Percentiles rank a stretch among this genome's conserved stretches.
These are phyloP conservation scores for Lucinisca nassula DNA, from an alignment of 2,888 invertebrate genomes.

Conservation along the genomic window DNA sequence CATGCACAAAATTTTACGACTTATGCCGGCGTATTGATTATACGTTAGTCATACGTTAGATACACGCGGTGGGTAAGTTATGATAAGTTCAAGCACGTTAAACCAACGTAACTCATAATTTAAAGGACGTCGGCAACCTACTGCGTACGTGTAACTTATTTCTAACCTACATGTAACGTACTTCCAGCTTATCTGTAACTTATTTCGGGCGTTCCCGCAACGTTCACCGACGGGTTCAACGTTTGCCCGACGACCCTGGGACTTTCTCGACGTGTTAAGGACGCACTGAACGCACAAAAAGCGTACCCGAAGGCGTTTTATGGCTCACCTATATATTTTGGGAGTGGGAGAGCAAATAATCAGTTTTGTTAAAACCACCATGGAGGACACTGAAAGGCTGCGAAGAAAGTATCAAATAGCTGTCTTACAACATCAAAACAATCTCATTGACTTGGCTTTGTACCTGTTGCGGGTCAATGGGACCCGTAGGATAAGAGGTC, in stretches of 20 bases:
- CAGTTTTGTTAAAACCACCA: not conserved
- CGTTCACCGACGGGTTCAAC: slow-evolving; percentile 14
- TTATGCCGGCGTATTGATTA: slow-evolving; percentile 19
- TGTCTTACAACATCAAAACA: slow-evolving; percentile 8
- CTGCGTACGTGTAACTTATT: slow-evolving; percentile 19
- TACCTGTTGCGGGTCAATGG: too few species aligned
- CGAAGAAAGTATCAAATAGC: not conserved
- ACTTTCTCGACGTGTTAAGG: slow-evolving; percentile 18
- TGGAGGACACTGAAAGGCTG: slow-evolving; percentile 1
- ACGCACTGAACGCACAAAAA: slow-evolving; percentile 6
- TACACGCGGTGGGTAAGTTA: not conserved
- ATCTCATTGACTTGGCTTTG: slow-evolving; percentile 15
- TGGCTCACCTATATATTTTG: not conserved
- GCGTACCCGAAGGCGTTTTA: too few species aligned
- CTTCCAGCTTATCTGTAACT: too few species aligned
- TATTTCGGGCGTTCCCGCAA: too few species aligned
- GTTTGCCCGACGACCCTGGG: not conserved
- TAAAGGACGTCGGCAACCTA: slow-evolving; percentile 10
- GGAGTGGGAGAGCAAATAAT: not conserved
- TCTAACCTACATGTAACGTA: too few species aligned
- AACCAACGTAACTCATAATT: not conserved
- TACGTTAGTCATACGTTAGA: slow-evolving; percentile 14
- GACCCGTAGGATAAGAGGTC: too few species aligned
- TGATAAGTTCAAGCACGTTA: not conserved
- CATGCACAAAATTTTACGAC: slow-evolving; percentile 16